Evolutionary conservation across 2,888 invertebrate species (phyloP).

Genomic region (Aradus depressus): DNA sequence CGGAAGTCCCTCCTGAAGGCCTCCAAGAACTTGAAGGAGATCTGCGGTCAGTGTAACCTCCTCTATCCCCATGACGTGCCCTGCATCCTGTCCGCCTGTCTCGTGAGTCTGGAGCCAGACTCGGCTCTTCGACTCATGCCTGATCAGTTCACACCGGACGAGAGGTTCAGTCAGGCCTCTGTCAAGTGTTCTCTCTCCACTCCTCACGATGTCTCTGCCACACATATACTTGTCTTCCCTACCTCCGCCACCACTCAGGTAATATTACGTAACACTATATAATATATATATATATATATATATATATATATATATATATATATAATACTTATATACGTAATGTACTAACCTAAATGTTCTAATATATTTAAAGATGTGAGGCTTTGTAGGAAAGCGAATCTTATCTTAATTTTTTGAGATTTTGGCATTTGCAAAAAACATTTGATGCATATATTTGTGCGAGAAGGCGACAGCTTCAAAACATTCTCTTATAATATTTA

Average conservation of each 20-base stretch:
- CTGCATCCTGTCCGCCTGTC: conserved; percentile 92
- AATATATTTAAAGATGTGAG: no score
- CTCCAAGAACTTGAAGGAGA: conserved; percentile 76
- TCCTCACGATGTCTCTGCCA: conserved; percentile 91
- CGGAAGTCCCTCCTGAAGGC: conserved; percentile 80
- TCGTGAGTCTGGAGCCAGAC: conserved; percentile 91
- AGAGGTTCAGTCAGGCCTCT: conserved; percentile 75
- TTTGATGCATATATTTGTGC: no score
- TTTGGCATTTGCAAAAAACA: no score
- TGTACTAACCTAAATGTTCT: no score
- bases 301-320: no score
- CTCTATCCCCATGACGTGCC: conserved; percentile 74
- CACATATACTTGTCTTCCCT: conserved; percentile 97
- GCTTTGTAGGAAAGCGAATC: no score
- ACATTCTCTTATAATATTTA: no score
- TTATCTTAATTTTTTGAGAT: no score
- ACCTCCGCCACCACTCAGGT: conserved; percentile 91
- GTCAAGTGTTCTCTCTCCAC: conserved; percentile 86
- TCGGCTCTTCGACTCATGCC: conserved; percentile 78
- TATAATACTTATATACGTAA: no score
- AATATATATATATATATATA: no score
- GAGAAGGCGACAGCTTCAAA: no score
- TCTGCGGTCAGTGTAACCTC: conserved; percentile 78
- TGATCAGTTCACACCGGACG: conserved; percentile 91
- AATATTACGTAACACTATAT: conserved; percentile 29